A percentile compares a stretch with the other conserved stretches of the same genome.
Conservation (phyloP, 2,113 vertebrate species). For the Ochotona princeps region DNA sequence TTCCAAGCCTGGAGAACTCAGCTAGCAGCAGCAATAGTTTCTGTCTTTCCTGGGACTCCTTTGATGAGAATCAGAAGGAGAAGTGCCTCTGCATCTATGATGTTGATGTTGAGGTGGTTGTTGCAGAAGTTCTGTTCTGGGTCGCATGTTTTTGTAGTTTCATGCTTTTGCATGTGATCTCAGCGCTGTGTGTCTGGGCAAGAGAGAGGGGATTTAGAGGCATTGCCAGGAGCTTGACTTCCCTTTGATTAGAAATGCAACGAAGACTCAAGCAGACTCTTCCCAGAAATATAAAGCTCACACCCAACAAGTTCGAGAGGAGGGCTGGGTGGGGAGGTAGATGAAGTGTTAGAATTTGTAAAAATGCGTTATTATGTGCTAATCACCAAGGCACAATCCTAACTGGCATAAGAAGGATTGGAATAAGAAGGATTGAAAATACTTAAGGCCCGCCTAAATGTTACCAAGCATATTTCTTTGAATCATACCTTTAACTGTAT, state of each 20-base stretch:
- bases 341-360: not conserved
- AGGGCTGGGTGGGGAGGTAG: not conserved
- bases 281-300: not conserved
- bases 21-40: not conserved
- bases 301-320: not conserved
- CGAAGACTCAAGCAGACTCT: not conserved
- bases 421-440: not conserved
- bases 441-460: slow-evolving; percentile 10
- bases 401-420: not conserved
- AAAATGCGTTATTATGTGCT: not conserved
- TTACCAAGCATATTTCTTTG: not conserved
- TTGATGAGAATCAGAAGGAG: not conserved
- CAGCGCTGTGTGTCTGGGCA: not conserved
- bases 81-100: not conserved
- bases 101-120: not conserved
- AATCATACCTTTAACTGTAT: not conserved
- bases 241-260: not conserved
- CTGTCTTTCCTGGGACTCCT: not conserved
- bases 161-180: not conserved
- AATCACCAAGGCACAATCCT: slow-evolving; percentile 27
- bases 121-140: not conserved
- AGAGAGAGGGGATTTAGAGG: not conserved
- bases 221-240: not conserved
- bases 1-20: not conserved
- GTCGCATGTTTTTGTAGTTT: not conserved